Evolutionary conservation across 1,140 invertebrate species (phyloP).

Genomic region (Bathynomus jamesi): DNA sequence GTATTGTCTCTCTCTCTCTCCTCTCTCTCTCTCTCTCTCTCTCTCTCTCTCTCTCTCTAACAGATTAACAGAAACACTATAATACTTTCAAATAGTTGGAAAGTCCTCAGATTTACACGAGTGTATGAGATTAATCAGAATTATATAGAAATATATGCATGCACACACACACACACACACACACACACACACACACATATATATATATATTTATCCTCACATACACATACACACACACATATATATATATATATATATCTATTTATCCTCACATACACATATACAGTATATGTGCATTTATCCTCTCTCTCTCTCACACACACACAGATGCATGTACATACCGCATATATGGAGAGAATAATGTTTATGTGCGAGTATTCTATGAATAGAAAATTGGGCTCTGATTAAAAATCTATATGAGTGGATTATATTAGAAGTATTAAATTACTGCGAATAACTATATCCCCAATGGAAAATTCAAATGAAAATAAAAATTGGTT

Average conservation of each 20-base stretch:
- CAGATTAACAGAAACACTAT: no score
- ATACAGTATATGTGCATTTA: not conserved
- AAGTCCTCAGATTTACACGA: not conserved
- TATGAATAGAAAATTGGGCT: not conserved
- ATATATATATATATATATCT: slow-evolving; percentile 1
- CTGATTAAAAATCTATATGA: not conserved
- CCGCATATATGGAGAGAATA: not conserved
- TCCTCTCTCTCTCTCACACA: not conserved
- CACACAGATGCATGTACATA: not conserved
- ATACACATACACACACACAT: not conserved
- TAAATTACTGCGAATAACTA: not conserved
- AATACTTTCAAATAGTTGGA: not conserved
- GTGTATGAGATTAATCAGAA: not conserved
- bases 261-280: not conserved
- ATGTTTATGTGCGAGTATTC: not conserved
- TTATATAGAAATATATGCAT: not conserved
- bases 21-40: not conserved
- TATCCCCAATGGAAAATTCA: not conserved
- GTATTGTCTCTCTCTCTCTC: not conserved
- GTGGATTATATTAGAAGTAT: not conserved
- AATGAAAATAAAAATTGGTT: not conserved
- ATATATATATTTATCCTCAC: not conserved
- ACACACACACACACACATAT: not conserved
- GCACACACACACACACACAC: not conserved
- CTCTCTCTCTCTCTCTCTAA: not conserved